Percentiles rank a stretch among this genome's conserved stretches.
Evolutionary conservation across 2,113 vertebrate species (phyloP).

Genomic region (Neolamprologus brichardi): DNA sequence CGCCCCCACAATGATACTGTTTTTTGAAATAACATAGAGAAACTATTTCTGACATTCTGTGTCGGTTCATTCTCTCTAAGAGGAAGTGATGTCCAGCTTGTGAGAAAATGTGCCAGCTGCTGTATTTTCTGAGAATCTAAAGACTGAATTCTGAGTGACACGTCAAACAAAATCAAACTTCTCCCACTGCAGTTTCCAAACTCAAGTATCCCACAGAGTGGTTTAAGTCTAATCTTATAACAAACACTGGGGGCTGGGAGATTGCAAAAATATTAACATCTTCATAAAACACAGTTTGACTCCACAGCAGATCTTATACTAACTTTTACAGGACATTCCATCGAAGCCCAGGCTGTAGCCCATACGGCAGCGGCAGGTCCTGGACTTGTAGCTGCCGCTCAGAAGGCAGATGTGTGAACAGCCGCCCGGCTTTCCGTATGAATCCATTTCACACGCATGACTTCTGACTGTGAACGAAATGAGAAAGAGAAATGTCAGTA

Average conservation of each 20-base stretch:
- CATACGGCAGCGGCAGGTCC: conserved; percentile 89
- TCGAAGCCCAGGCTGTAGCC: conserved; percentile 87
- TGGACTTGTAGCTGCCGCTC: conserved; percentile 88
- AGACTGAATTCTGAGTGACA: not conserved
- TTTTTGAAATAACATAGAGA: not conserved
- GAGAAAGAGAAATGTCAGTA: not conserved
- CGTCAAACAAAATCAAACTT: not conserved
- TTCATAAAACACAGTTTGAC: not conserved
- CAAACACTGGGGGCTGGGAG: not conserved
- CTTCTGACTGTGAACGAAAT: conserved; percentile 76
- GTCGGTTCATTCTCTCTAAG: not conserved
- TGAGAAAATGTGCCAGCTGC: not conserved
- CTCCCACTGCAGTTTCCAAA: not conserved
- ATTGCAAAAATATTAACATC: not conserved
- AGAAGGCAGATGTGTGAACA: conserved; percentile 94
- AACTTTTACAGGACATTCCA: conserved; percentile 95
- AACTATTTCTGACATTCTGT: not conserved
- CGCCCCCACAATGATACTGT: fast-evolving
- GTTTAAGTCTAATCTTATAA: not conserved
- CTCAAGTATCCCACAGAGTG: not conserved
- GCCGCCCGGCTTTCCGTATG: conserved; percentile 81
- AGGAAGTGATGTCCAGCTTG: not conserved
- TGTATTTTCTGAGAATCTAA: not conserved
- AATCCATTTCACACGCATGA: conserved; percentile 85
- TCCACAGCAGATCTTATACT: conserved; percentile 47